Evolutionary conservation across 2,888 invertebrate genomes (phyloP).

Genomic region (Tridacna crocea): DNA sequence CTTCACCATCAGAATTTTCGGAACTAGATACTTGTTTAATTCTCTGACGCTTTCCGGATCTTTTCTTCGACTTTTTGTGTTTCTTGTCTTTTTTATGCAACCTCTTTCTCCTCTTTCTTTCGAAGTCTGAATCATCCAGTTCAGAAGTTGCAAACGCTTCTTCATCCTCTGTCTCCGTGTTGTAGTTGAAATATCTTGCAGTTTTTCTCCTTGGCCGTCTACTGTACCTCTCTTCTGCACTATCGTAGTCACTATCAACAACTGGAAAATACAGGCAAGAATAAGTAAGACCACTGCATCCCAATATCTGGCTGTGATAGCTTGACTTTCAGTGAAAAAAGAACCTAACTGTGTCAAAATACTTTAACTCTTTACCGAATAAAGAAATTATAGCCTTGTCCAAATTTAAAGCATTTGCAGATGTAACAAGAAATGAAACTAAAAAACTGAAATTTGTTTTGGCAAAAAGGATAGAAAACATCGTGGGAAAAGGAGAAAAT

Average conservation of each 20-base stretch:
- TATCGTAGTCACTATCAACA: slow-evolving; percentile 76
- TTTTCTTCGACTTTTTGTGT: slow-evolving; percentile 31
- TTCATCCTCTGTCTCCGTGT: slow-evolving; percentile 65
- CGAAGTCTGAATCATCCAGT: slow-evolving; percentile 60
- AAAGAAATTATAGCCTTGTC: too few relatives aligned
- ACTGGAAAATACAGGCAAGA: slow-evolving; percentile 58
- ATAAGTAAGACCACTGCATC: too few relatives aligned
- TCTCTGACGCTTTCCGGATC: slow-evolving; percentile 47
- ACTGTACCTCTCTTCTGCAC: slow-evolving; percentile 68
- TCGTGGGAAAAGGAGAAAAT: too few relatives aligned
- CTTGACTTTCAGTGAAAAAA: too few relatives aligned
- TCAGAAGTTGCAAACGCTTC: slow-evolving; percentile 67
- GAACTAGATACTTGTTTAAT: slow-evolving; percentile 44
- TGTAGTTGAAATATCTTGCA: slow-evolving; percentile 70
- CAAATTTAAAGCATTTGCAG: too few relatives aligned
- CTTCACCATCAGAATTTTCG: slow-evolving; percentile 36
- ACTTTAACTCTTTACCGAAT: too few relatives aligned
- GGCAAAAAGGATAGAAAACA: too few relatives aligned
- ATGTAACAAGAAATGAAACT: too few relatives aligned
- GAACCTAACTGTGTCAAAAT: too few relatives aligned
- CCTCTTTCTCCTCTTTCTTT: slow-evolving; percentile 39
- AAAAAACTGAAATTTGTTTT: too few relatives aligned
- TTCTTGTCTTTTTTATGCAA: slow-evolving; percentile 37
- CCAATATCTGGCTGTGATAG: too few relatives aligned
- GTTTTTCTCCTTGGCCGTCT: slow-evolving; percentile 63